Conservation (phyloP, 2,888 invertebrate genomes). For the Lacanobia wlatinum region DNA sequence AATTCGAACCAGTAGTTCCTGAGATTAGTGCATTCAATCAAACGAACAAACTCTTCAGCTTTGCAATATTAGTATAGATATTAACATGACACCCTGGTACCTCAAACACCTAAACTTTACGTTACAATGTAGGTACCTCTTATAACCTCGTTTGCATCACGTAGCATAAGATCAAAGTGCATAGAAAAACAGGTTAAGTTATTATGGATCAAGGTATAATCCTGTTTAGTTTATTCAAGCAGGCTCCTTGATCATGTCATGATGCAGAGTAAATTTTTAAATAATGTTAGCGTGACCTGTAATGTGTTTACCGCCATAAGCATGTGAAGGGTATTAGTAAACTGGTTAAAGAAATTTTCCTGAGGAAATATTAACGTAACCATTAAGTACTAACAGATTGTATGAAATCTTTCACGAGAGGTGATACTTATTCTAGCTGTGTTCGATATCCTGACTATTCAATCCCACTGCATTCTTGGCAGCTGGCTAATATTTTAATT, state of each 20-base stretch:
- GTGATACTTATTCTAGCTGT: neutral
- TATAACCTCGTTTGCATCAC: neutral
- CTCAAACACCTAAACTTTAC: neutral
- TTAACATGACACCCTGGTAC: too few relatives aligned
- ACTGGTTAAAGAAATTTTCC: neutral
- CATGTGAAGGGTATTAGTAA: neutral
- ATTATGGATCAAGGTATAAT: slow-evolving; percentile 15
- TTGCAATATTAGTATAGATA: neutral
- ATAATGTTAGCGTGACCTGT: neutral
- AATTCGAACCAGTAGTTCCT: too few relatives aligned
- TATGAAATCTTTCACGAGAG: neutral
- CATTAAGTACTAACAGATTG: neutral
- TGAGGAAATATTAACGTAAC: neutral
- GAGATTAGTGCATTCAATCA: too few relatives aligned
- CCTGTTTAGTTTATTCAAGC: slow-evolving; percentile 5
- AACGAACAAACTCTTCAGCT: too few relatives aligned
- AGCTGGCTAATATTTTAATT: neutral
- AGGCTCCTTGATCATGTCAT: slow-evolving; percentile 5
- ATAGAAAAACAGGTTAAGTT: neutral
- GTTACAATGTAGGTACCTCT: neutral
- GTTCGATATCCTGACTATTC: neutral
- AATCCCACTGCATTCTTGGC: neutral
- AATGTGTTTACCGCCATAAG: neutral
- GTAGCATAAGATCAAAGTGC: slow-evolving; percentile 16
- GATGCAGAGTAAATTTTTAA: neutral